phyloP scores from a whole-genome alignment of 53 echinoderm and acorn worm genomes.

The Echinarachnius parma region DNA sequence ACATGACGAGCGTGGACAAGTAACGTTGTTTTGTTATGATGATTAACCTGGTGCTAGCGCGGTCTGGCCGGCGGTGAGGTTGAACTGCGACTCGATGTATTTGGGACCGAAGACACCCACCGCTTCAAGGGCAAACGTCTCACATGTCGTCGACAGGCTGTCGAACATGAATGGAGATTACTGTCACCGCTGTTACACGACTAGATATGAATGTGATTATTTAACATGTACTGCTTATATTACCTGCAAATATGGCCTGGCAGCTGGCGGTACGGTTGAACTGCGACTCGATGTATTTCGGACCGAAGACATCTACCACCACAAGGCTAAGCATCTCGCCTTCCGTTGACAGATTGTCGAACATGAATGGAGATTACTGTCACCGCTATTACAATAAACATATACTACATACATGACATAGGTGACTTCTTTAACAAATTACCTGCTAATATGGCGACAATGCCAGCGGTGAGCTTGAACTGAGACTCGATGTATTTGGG shows the following conservation, averaged over 20 bases:
- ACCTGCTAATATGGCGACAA: conserved; percentile 84
- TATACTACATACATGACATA: too few relatives aligned
- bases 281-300: conserved; percentile 95
- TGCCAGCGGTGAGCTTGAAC: conserved; percentile 63
- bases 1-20: too few relatives aligned
- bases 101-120: conserved; percentile 94
- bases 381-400: too few relatives aligned
- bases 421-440: too few relatives aligned
- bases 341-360: conserved; percentile 63
- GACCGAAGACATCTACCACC: conserved; percentile 89
- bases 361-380: conserved; percentile 73
- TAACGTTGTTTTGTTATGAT: too few relatives aligned
- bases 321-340: conserved; percentile 80
- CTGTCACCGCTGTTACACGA: too few relatives aligned
- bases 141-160: conserved; percentile 67
- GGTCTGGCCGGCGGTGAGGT: conserved; percentile 68
- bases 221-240: too few relatives aligned
- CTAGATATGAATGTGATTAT: too few relatives aligned
- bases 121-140: conserved; percentile 78
- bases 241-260: conserved; percentile 89
- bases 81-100: conserved; percentile 96
- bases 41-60: conserved; percentile 85
- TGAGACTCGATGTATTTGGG: conserved; percentile 92
- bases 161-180: conserved; percentile 71
- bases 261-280: conserved; percentile 71